phyloP scores from a whole-genome alignment of 2,113 vertebrate species.

The Hylia prasina region DNA sequence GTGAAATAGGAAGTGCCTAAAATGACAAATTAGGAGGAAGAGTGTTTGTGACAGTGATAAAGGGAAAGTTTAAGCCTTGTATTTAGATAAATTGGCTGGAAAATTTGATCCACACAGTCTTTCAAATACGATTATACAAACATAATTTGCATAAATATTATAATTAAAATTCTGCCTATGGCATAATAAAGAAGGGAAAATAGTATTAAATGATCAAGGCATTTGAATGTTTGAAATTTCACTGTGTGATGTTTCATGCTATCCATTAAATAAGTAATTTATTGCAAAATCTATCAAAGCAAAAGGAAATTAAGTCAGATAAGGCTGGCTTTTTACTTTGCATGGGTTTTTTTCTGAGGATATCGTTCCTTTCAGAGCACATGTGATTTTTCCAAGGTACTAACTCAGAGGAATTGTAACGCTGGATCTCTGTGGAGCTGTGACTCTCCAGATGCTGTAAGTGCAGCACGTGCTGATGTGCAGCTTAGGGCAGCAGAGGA shows the following conservation, averaged over 20 bases:
- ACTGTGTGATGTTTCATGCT: constrained; percentile 26
- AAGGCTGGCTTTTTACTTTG: neutral
- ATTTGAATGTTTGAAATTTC: constrained; percentile 53
- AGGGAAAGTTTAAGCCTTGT: constrained; percentile 60
- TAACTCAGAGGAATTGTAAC: neutral
- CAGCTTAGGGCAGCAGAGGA: neutral
- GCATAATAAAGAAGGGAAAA: constrained; percentile 61
- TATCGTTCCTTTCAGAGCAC: neutral
- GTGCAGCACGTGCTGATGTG: rapidly evolving
- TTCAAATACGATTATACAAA: constrained; percentile 66
- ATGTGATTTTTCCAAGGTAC: neutral
- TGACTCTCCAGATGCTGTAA: neutral
- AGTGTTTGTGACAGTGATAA: constrained; percentile 58
- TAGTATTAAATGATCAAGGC: constrained; percentile 58
- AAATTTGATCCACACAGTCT: constrained; percentile 64
- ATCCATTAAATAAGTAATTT: constrained; percentile 61
- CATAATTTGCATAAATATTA: constrained; percentile 69
- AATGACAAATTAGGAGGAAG: constrained; percentile 37
- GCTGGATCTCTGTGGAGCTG: neutral
- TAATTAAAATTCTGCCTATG: constrained; percentile 64
- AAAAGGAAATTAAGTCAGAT: constrained; percentile 31
- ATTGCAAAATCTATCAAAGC: constrained; percentile 54
- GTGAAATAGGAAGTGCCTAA: neutral
- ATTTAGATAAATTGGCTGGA: constrained; percentile 67
- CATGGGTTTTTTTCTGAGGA: neutral